phyloP scores from a whole-genome alignment of 2,113 vertebrate genomes.

The Actenoides hombroni region DNA sequence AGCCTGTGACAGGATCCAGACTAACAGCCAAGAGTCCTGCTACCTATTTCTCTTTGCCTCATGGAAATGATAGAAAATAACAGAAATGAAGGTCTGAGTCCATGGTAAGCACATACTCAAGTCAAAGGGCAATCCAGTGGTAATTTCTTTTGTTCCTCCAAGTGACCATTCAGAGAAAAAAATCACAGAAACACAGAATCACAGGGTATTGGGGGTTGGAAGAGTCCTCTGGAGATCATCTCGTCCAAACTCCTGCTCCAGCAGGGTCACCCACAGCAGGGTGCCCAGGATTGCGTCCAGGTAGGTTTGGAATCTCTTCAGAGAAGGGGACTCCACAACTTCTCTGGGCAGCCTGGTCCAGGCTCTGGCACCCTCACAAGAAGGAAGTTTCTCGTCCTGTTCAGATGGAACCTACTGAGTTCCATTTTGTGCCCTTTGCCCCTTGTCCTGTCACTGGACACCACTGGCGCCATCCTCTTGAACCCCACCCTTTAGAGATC shows the following conservation, averaged over 20 bases:
- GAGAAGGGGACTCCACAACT: background rate
- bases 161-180: background rate
- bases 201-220: background rate
- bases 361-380: background rate
- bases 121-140: rapidly evolving
- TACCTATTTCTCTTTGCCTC: background rate
- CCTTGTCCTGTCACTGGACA: background rate
- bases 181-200: background rate
- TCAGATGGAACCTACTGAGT: background rate
- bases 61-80: background rate
- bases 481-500: background rate
- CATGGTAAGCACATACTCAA: background rate
- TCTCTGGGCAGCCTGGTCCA: background rate
- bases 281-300: background rate
- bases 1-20: background rate
- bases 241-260: background rate
- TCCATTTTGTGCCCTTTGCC: background rate
- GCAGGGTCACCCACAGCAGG: background rate
- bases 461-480: background rate
- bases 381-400: background rate
- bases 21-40: background rate
- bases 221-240: background rate
- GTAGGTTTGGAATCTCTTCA: background rate
- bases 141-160: background rate
- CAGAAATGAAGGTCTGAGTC: background rate